phyloP scores from a whole-genome alignment of 2,797 vertebrate genomes.

The Lindbergichthys nudifrons region DNA sequence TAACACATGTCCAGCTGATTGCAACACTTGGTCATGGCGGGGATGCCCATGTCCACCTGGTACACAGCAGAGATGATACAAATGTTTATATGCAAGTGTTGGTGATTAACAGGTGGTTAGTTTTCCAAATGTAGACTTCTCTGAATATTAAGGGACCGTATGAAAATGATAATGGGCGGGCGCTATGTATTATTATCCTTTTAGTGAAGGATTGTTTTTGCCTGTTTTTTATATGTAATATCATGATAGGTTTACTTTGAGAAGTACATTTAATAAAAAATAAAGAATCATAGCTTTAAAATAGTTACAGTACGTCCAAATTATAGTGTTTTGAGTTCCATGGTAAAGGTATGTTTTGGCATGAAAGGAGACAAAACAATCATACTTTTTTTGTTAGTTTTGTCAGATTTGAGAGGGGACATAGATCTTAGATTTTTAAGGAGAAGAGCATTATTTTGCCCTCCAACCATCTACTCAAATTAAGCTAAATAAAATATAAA shows the following conservation, averaged over 20 bases:
- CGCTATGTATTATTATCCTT: background rate
- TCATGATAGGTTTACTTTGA: background rate
- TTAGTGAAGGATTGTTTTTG: background rate
- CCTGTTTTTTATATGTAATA: too few species aligned
- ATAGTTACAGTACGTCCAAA: background rate
- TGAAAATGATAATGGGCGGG: background rate
- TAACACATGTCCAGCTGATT: constrained; percentile 96
- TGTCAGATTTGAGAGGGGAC: background rate
- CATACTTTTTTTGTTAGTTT: background rate
- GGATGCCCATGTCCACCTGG: constrained; percentile 93
- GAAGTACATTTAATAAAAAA: background rate
- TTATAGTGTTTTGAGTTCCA: background rate
- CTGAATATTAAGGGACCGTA: background rate
- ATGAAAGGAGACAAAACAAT: background rate
- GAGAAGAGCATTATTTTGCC: background rate
- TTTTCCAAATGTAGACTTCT: background rate
- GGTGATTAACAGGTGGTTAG: background rate
- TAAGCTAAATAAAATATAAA: constrained; percentile 1
- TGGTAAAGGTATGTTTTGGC: background rate
- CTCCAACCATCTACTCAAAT: background rate
- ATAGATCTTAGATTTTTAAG: background rate
- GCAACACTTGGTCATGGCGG: constrained; percentile 97
- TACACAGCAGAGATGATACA: constrained; percentile 3
- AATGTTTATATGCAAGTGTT: background rate
- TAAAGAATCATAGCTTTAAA: background rate